Evolutionary conservation across 2,113 vertebrate genomes (phyloP).

Genomic region (Calcarius ornatus): DNA sequence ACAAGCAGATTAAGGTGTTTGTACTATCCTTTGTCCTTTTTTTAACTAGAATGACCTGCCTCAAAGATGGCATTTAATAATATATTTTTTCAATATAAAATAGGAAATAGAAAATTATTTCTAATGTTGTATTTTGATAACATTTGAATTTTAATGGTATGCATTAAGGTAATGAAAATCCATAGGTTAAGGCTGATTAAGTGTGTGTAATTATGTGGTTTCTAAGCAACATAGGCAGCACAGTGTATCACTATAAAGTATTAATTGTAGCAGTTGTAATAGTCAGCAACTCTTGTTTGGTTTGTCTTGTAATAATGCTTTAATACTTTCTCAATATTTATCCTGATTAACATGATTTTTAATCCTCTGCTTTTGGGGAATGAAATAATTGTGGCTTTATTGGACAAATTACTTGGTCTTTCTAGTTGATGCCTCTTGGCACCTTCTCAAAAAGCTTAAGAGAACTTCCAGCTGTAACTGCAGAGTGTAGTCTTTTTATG

Average conservation of each 20-base stretch:
- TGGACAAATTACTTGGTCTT: background rate
- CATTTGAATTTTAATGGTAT: background rate
- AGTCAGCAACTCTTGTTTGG: background rate
- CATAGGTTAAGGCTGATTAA: background rate
- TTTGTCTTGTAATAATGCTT: background rate
- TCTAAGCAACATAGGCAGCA: background rate
- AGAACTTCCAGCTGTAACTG: background rate
- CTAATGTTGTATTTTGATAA: background rate
- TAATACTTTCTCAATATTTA: background rate
- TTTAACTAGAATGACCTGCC: background rate
- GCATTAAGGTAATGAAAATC: background rate
- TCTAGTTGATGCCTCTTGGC: background rate
- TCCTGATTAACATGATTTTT: background rate
- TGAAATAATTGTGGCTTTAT: background rate
- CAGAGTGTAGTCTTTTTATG: background rate
- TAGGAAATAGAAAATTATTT: background rate
- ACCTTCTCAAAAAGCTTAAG: background rate
- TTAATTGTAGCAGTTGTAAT: background rate
- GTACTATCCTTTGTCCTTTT: background rate
- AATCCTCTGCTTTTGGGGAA: background rate
- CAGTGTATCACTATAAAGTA: background rate
- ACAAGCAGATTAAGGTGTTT: background rate
- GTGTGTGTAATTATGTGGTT: background rate
- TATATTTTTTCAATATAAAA: background rate
- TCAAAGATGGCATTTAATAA: background rate